Percentiles rank a stretch among this genome's conserved stretches.
Conservation (phyloP, 2,113 vertebrate species). For the Sceloporus undulatus region DNA sequence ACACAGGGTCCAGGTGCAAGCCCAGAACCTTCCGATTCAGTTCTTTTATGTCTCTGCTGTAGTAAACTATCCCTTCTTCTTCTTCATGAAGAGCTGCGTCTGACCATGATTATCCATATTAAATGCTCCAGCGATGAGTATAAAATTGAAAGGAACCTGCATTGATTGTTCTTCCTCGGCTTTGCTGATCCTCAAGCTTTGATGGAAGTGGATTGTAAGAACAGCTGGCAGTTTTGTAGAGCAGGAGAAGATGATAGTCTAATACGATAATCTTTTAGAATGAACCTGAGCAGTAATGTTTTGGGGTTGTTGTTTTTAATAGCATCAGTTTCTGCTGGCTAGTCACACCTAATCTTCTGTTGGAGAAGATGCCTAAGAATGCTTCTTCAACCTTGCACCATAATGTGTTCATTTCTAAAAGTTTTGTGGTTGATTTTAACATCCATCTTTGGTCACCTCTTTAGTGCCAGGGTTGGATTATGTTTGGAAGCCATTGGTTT, state of each 20-base stretch:
- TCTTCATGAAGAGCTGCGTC: background rate
- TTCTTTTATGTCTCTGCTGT: background rate
- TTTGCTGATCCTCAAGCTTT: background rate
- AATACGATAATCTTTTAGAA: constrained; percentile 33
- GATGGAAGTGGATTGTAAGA: constrained; percentile 19
- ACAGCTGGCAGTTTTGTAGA: constrained; percentile 40
- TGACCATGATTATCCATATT: background rate
- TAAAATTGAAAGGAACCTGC: background rate
- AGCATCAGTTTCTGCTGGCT: constrained; percentile 61
- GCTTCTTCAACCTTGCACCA: constrained; percentile 47
- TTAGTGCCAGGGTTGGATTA: constrained; percentile 66
- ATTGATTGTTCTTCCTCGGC: background rate
- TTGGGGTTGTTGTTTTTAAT: constrained; percentile 34
- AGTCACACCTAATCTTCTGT: constrained; percentile 55
- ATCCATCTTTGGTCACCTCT: constrained; percentile 38
- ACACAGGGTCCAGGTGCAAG: too few relatives aligned
- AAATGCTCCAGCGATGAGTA: background rate
- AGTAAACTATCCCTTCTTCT: background rate
- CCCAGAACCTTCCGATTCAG: too few relatives aligned
- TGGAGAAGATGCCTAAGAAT: constrained; percentile 57
- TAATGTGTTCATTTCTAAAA: constrained; percentile 63
- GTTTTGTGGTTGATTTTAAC: constrained; percentile 52
- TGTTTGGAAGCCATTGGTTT: constrained; percentile 51
- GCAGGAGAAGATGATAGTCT: constrained; percentile 33
- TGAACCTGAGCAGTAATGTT: constrained; percentile 26